Percentiles rank a stretch among this genome's conserved stretches.
These are phyloP conservation scores for Brevimyrus niger DNA, from an alignment of 2,113 vertebrate genomes.

Conservation along the genomic window DNA sequence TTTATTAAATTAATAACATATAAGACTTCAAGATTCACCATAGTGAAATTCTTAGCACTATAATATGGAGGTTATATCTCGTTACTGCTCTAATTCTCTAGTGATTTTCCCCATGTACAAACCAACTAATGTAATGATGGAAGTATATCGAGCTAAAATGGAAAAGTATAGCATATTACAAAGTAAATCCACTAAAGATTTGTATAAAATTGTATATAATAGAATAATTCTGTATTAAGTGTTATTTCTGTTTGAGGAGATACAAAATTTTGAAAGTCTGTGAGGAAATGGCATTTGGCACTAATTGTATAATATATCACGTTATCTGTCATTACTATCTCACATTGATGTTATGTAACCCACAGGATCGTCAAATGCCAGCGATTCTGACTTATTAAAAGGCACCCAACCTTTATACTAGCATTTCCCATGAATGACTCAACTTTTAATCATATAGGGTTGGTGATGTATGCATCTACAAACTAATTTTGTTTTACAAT, in stretches of 20 bases:
- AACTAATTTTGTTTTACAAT: background rate
- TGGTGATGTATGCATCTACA: background rate
- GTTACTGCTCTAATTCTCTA: background rate
- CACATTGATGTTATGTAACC: background rate
- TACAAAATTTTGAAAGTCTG: background rate
- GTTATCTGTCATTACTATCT: background rate
- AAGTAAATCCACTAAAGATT: background rate
- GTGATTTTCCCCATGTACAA: background rate
- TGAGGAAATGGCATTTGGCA: background rate
- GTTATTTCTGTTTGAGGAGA: background rate
- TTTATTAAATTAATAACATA: background rate
- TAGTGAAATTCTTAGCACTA: background rate
- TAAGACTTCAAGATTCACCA: background rate
- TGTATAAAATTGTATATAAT: background rate
- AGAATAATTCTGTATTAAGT: background rate
- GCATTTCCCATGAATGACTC: background rate
- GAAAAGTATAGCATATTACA: background rate
- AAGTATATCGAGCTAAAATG: background rate
- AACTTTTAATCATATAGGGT: background rate
- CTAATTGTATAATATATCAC: background rate
- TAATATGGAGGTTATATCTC: background rate
- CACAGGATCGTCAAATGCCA: background rate
- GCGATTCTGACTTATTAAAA: background rate
- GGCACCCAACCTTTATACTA: background rate
- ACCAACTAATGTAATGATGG: background rate